Evolutionary conservation across 1,140 invertebrate genomes (phyloP), one percentile per base, ranked within the genome.

Genomic region (Colletes latitarsis): DNA sequence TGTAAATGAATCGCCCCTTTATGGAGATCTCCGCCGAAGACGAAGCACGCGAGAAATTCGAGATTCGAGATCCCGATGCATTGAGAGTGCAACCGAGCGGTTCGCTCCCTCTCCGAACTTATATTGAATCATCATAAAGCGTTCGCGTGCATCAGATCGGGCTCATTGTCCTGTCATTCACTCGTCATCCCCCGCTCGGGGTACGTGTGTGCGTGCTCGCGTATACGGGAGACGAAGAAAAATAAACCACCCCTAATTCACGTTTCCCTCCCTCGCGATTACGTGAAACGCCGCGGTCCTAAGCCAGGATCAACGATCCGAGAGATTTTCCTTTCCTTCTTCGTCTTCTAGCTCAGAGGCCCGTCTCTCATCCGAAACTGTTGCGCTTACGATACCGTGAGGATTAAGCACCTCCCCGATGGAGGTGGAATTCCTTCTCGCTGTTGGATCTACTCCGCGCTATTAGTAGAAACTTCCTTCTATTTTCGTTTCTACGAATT

Each of bases 111-210:
- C 52, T n/a, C 77, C 19, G 46, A 60, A 17, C 52, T 60, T 64
- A 91, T 93, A 93, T 93, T 93, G 92, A 93, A 93, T 93, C 90
- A 89, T 93, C 92, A 93, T 93, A 92, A 90, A 93, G 90, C 92
- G 91, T 89, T 91, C 87, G 91, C 92, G 90, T 92, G 92, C 92
- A 93, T 92, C 91, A 90, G 90, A 89, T 84, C 82, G 64, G 70
- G 83, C 89, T 92, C 90, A 93, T 93, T 93, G 92, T 93, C 92
- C 93, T 93, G 93, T 93, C 93, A 93, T 93, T 93, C 93, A 93
- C 89, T 93, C 93, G 89, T 93, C 92, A 93, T 92, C 90, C 92
- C 90, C 90, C 90, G 90, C 90, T 39, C 49, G 77, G 73, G 71
- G 70, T 69, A 60, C 67, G 66, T 66, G 78, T 75, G 66, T 68